Base-by-base conservation (phyloP, 2,113 vertebrate species). In the Microcebus ravelobensis region DNA sequence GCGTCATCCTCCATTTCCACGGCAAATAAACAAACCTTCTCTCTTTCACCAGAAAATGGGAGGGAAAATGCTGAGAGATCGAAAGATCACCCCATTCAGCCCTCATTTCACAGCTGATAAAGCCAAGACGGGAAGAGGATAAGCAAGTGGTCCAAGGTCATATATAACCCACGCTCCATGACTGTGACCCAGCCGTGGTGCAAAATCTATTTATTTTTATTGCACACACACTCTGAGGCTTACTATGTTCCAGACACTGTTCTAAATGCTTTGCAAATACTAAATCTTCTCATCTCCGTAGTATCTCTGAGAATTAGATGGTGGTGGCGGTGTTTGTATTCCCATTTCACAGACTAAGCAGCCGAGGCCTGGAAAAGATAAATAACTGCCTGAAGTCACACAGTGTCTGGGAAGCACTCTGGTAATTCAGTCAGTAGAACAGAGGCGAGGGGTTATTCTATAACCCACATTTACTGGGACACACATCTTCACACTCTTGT, bases 361-460 rank as follows among this genome's bases (percentile, higher is more conserved):
- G 17, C 21, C 34, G 65, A 96, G 52, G 20, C 82, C 76, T 42
- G 8, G 65, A 68, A 34, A 91, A 11, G 23, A 17, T 67, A 20
- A 39, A 39, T 25, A 36, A 50, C 50, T 61, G 1, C 50, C 74
- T 20, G 14, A 39, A 21, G 14, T 27, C n/a, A 39, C 2, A 5
- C 1, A 0, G 42, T 27, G 0, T 10, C 0, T 8, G 36, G 55
- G 25, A n/a, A 82, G 39, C 4, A 0, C n/a, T 57, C 18, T 10
- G 18, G 14, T 31, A 3, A 13, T 23, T 29, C 36, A 27, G 6
- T 39, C 73, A 31, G 14, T 6, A 20, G 34, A 36, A 50, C 36
- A 17, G 31, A 88, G 76, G 12, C 21, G 17, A 45, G 7, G 59
- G 21, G 29, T n/a, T 23, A 29, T 39, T 76, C 82, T 21, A 50